Evolutionary conservation across 2,797 vertebrate genomes (phyloP).

Genomic region (Octomys mimax): DNA sequence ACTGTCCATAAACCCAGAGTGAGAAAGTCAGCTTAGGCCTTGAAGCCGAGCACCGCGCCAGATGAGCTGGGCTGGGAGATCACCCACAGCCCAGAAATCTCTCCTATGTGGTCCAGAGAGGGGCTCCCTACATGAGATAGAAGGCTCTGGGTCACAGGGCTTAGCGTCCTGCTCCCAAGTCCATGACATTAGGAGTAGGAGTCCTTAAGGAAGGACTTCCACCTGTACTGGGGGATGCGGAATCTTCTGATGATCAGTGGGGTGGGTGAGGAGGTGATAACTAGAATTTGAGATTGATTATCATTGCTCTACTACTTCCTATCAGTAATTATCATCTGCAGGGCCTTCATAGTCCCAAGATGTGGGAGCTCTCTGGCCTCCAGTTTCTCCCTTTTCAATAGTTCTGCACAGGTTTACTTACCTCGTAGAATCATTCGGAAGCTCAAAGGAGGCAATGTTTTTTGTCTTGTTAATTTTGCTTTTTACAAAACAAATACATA

Average conservation of each 20-base stretch:
- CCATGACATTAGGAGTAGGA: neutral
- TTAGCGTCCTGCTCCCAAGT: neutral
- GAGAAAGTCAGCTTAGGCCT: neutral
- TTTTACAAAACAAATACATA: conserved; percentile 52
- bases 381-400: neutral
- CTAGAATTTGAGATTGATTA: neutral
- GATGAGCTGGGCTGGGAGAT: too few relatives aligned
- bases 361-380: neutral
- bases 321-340: neutral
- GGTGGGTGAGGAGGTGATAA: neutral
- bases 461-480: neutral
- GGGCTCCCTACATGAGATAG: neutral
- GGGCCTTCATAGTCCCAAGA: neutral
- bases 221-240: neutral
- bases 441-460: neutral
- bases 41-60: neutral
- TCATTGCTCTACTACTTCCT: neutral
- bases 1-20: neutral
- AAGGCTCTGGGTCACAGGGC: neutral
- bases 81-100: neutral
- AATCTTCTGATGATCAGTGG: neutral
- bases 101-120: neutral
- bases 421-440: neutral
- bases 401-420: neutral
- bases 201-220: neutral